Base-by-base conservation (phyloP, 2,888 invertebrate genomes). In the Lasiommata megera region DNA sequence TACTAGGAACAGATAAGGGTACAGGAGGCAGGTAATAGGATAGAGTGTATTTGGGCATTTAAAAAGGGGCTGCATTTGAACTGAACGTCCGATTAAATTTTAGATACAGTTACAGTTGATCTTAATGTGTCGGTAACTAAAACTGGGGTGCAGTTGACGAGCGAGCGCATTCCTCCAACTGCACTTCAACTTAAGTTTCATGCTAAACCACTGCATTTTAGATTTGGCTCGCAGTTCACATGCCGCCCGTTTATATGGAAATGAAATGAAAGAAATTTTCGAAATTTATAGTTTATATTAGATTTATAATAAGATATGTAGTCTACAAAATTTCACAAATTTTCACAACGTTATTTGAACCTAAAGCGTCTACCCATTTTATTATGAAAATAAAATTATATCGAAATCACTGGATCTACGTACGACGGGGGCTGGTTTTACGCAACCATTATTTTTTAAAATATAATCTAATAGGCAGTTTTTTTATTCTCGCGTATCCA, bases 231-330 rank as follows among this genome's bases (percentile, higher is more conserved):
- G 34, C 34, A 11, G 34, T 34, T 11, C 9, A 11, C 1, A 11
- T 9, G 9, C 11, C 3, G 34, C 5, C 23, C 23, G 23, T 23
- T 5, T 23, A 23, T 34, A 34, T 11, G 34, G 3, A 11, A 48
- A 56, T 18, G 36, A 78, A 89, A 87, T 86, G 74, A 90, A 89
- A 89, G 76, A 82, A 16, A 67, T 56, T 58, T 65, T 89, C 89
- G 84, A 90, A 90, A 90, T 88, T 90, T 89, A 90, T 90, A 90
- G 90, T 90, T 90, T 90, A 89, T 90, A 89, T 89, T 89, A 90
- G 87, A 89, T 89, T 90, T 90, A 90, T 89, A 90, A 89, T 90
- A 90, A 89, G 90, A 90, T 90, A 90, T 90, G 90, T 90, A 89
- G 90, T 90, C 90, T 90, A 90, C 90, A 90, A 90, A 88, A 89